Conservation (phyloP, 2,113 vertebrate species). For the Atractosteus spatula region DNA sequence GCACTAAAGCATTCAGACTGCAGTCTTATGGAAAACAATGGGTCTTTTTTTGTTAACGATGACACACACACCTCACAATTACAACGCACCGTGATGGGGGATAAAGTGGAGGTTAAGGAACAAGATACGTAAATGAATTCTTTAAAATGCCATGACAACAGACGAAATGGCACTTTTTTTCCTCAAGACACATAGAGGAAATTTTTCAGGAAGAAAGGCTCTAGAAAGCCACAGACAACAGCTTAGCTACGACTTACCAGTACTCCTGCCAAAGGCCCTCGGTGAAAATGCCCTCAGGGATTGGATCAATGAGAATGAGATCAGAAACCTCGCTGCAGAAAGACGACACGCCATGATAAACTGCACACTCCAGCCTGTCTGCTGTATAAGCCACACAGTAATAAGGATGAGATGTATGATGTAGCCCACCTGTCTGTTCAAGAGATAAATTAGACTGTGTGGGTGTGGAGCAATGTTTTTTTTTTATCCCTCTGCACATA, state of each 20-base stretch:
- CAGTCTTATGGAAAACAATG: too few species aligned
- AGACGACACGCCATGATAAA: constrained; percentile 33
- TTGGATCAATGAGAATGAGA: constrained; percentile 73
- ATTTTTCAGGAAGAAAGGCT: too few species aligned
- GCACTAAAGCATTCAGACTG: too few species aligned
- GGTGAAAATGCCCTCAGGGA: constrained; percentile 70
- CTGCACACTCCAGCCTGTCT: constrained; percentile 17
- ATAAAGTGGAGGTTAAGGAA: too few species aligned
- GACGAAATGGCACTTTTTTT: too few species aligned
- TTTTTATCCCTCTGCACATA: constrained; percentile 4
- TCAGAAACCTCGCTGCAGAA: constrained; percentile 71
- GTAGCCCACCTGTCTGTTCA: constrained; percentile 16
- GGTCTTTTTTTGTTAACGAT: too few species aligned
- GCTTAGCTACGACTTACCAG: constrained; percentile 60
- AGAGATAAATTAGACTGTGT: constrained; percentile 35
- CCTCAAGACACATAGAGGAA: too few species aligned
- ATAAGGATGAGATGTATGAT: constrained; percentile 38
- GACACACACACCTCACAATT: too few species aligned
- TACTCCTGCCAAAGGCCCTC: constrained; percentile 64
- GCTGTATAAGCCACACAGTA: constrained; percentile 26
- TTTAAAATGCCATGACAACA: too few species aligned
- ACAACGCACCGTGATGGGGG: too few species aligned
- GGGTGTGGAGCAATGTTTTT: constrained; percentile 46
- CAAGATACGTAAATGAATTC: too few species aligned
- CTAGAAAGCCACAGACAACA: too few species aligned